Evolutionary conservation across 2,797 vertebrate genomes (phyloP).

Genomic region (Apogon talboti): DNA sequence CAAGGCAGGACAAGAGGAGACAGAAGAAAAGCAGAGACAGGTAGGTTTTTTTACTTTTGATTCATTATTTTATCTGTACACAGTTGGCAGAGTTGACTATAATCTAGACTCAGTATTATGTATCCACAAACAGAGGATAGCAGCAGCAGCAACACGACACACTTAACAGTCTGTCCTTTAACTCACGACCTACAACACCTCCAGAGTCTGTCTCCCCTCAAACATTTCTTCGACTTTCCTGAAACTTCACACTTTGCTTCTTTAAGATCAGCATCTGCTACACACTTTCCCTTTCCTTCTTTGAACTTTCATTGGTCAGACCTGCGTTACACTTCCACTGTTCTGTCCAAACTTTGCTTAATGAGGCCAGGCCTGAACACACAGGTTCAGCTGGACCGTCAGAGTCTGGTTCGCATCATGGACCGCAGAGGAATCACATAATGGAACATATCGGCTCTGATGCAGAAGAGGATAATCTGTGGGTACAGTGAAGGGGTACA

Average conservation of each 20-base stretch:
- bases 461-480: too few relatives aligned
- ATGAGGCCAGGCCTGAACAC: too few relatives aligned
- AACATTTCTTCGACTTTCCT: not conserved
- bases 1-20: slow-evolving; percentile 5
- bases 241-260: not conserved
- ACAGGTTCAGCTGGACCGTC: too few relatives aligned
- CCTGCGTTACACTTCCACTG: too few relatives aligned
- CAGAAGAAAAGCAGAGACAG: not conserved
- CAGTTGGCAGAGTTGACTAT: not conserved
- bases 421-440: too few relatives aligned
- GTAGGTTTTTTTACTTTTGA: not conserved
- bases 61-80: not conserved
- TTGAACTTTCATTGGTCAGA: too few relatives aligned
- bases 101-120: too few relatives aligned
- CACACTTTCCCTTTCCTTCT: not conserved
- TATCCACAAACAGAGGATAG: not conserved
- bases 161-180: not conserved
- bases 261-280: not conserved
- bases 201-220: not conserved
- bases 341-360: too few relatives aligned
- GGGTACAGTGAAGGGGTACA: not conserved
- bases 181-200: not conserved
- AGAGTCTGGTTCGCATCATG: too few relatives aligned
- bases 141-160: not conserved
- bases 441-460: too few relatives aligned